A percentile compares a stretch with the other conserved stretches of the same genome.
phyloP scores from a whole-genome alignment of 1,140 invertebrate genomes.

The Olivierus martensii region DNA sequence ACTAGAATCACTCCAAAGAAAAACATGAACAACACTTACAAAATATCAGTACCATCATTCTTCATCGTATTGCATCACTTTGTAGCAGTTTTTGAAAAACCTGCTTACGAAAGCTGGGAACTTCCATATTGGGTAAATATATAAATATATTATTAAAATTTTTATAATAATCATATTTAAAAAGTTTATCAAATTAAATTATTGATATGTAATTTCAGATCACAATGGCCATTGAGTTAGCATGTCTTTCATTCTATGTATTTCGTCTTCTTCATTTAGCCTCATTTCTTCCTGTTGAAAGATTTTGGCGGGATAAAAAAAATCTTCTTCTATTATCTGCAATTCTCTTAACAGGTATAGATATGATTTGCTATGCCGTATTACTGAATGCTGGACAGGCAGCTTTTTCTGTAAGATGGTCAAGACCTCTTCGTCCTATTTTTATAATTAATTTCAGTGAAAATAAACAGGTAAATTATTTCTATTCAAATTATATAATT shows the following conservation, averaged over 20 bases:
- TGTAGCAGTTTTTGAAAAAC: conserved; percentile 35
- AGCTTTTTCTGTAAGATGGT: conserved; percentile 28
- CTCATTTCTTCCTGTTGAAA: conserved; percentile 25
- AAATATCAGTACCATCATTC: too few relatives aligned
- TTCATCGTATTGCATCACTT: conserved; percentile 30
- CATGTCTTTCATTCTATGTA: conserved; percentile 29
- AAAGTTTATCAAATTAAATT: too few relatives aligned
- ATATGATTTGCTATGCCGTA: conserved; percentile 31
- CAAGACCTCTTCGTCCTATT: conserved; percentile 34
- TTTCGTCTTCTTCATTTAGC: conserved; percentile 30
- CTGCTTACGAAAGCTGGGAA: conserved; percentile 26
- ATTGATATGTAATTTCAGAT: conserved; percentile 21
- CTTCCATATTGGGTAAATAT: conserved; percentile 31
- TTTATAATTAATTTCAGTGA: conserved; percentile 39
- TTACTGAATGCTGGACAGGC: conserved; percentile 25
- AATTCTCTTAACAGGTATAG: conserved; percentile 31
- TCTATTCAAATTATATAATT: neutral
- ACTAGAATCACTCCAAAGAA: too few relatives aligned
- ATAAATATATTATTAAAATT: neutral
- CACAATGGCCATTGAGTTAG: conserved; percentile 31
- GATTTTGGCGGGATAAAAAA: conserved; percentile 35
- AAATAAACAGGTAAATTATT: conserved; percentile 32
- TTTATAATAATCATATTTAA: too few relatives aligned
- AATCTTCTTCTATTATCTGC: conserved; percentile 31
- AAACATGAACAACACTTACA: too few relatives aligned